phyloP scores from a whole-genome alignment of 2,797 vertebrate genomes.

The Siniperca undulata region DNA sequence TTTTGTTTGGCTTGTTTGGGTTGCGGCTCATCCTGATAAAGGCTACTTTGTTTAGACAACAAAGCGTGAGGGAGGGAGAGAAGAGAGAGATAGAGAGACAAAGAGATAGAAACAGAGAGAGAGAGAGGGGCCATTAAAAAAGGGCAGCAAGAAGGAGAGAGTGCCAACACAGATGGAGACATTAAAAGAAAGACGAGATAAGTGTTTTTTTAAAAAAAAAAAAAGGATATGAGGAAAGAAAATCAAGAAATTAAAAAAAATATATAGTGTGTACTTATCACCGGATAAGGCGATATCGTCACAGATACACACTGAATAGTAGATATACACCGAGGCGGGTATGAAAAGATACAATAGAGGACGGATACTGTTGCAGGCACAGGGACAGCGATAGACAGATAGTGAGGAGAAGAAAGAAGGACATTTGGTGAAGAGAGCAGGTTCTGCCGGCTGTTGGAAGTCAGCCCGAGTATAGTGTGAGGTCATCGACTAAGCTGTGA shows the following conservation, averaged over 20 bases:
- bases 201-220: not conserved
- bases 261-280: constrained; percentile 30
- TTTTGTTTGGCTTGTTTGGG: constrained; percentile 86
- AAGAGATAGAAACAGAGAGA: constrained; percentile 63
- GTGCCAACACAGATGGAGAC: constrained; percentile 63
- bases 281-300: constrained; percentile 65
- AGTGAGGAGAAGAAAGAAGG: constrained; percentile 64
- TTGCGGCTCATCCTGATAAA: constrained; percentile 85
- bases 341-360: constrained; percentile 73
- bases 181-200: constrained; percentile 40
- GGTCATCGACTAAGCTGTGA: constrained; percentile 76
- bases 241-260: constrained; percentile 35
- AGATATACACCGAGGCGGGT: constrained; percentile 60
- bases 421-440: constrained; percentile 71
- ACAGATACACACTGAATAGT: constrained; percentile 58
- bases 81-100: constrained; percentile 72
- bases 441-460: constrained; percentile 75
- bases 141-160: constrained; percentile 43
- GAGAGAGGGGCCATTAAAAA: constrained; percentile 47
- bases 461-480: constrained; percentile 71
- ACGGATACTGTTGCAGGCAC: constrained; percentile 75
- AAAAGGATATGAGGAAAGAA: not conserved
- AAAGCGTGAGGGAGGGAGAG: constrained; percentile 76
- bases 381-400: constrained; percentile 68
- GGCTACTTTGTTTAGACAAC: constrained; percentile 87